phyloP scores from a whole-genome alignment of 2,888 invertebrate genomes.

The Tetramorium bicarinatum region DNA sequence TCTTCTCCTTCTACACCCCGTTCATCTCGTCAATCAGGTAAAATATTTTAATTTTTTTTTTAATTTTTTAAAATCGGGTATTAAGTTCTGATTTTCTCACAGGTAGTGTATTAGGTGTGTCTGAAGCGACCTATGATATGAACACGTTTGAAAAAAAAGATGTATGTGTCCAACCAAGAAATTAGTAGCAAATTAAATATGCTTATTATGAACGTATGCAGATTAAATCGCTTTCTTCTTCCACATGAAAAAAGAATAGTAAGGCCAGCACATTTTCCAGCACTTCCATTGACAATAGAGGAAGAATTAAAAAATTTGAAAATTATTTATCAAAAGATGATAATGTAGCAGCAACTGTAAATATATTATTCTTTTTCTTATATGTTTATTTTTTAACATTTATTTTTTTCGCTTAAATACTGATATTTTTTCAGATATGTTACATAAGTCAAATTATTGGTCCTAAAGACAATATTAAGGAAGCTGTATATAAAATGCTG shows the following conservation, averaged over 20 bases:
- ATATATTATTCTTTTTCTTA: background rate
- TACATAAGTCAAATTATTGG: conserved; percentile 30
- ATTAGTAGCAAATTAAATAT: conserved; percentile 32
- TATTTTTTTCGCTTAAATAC: background rate
- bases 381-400: background rate
- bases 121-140: background rate
- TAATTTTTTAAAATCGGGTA: background rate
- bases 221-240: conserved; percentile 31
- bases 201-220: conserved; percentile 1
- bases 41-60: conserved; percentile 16
- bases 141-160: conserved; percentile 4
- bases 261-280: conserved; percentile 14
- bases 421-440: conserved; percentile 22
- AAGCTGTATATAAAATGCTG: conserved; percentile 22
- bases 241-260: conserved; percentile 22
- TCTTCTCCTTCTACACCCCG: background rate
- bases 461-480: conserved; percentile 4
- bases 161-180: conserved; percentile 8
- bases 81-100: background rate
- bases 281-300: conserved; percentile 2
- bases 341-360: conserved; percentile 18
- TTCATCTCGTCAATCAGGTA: conserved; percentile 1
- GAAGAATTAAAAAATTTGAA: conserved; percentile 22
- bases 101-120: background rate
- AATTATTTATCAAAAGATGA: conserved; percentile 25